Conservation (phyloP, 2,797 vertebrate genomes). For the Tragopan temminckii region DNA sequence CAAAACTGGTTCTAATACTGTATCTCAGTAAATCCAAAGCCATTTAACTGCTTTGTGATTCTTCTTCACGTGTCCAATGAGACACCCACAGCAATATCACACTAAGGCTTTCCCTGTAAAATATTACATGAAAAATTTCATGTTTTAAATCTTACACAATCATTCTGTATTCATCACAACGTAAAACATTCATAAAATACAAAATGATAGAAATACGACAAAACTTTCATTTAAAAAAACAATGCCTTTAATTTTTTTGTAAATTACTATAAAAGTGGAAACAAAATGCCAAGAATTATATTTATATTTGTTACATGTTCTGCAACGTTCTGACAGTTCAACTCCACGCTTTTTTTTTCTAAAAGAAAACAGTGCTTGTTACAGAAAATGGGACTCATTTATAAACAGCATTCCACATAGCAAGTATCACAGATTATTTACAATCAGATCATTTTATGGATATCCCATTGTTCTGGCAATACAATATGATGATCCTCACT, state of each 20-base stretch:
- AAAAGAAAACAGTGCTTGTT: slow-evolving; percentile 56
- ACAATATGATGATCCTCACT: slow-evolving; percentile 54
- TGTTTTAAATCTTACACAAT: slow-evolving; percentile 58
- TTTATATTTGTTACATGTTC: slow-evolving; percentile 61
- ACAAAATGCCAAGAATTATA: slow-evolving; percentile 59
- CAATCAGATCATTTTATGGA: slow-evolving; percentile 59
- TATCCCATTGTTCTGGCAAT: slow-evolving; percentile 68
- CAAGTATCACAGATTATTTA: slow-evolving; percentile 61
- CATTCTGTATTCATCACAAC: slow-evolving; percentile 59
- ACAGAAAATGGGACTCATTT: slow-evolving; percentile 61
- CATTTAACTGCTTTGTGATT: slow-evolving; percentile 26
- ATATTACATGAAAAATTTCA: slow-evolving; percentile 68
- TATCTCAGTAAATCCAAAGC: slow-evolving; percentile 64
- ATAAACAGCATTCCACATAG: neutral
- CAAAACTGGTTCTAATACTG: neutral
- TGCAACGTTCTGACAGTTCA: slow-evolving; percentile 69
- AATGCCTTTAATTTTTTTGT: slow-evolving; percentile 21
- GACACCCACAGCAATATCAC: slow-evolving; percentile 55
- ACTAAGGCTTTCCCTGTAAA: slow-evolving; percentile 69
- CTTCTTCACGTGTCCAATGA: slow-evolving; percentile 41
- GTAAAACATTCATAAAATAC: slow-evolving; percentile 71
- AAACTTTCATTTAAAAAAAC: slow-evolving; percentile 70
- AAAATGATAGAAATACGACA: slow-evolving; percentile 48
- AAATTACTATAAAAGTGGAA: slow-evolving; percentile 22
- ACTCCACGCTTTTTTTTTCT: slow-evolving; percentile 46